Evolutionary conservation across 1,140 invertebrate genomes (phyloP).

Genomic region (Chironomus striatipennis): DNA sequence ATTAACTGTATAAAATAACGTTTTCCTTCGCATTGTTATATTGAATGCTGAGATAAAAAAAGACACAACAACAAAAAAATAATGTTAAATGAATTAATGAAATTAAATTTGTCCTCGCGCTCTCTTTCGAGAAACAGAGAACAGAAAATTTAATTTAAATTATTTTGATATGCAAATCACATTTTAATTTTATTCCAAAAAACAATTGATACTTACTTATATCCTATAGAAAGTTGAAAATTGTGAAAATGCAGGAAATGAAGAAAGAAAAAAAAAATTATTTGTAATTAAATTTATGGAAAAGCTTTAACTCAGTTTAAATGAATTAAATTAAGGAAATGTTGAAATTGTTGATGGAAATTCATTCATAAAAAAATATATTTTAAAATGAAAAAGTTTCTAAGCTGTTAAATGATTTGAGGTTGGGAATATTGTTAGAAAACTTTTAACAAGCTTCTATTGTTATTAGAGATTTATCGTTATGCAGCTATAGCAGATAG

Average conservation of each 20-base stretch:
- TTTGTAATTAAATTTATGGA: neutral
- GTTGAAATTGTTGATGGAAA: too few species aligned
- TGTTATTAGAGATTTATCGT: too few species aligned
- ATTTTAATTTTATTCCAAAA: neutral
- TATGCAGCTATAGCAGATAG: too few species aligned
- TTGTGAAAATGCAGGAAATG: neutral
- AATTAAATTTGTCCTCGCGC: neutral
- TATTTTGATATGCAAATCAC: slow-evolving; percentile 3
- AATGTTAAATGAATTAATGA: neutral
- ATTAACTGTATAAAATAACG: slow-evolving; percentile 95
- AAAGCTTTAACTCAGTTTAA: neutral
- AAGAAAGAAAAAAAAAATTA: neutral
- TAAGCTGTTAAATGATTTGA: too few species aligned
- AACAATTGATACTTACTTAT: slow-evolving; percentile 21
- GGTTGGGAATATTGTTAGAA: too few species aligned
- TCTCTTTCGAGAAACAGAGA: neutral
- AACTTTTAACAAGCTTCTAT: too few species aligned
- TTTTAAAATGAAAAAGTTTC: too few species aligned
- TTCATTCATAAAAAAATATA: too few species aligned
- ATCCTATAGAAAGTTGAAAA: slow-evolving; percentile 1
- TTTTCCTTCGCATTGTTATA: slow-evolving; percentile 95
- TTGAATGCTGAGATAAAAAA: slow-evolving; percentile 61
- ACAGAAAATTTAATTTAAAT: neutral
- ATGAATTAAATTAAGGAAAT: too few species aligned
- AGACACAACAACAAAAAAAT: neutral